Base-by-base conservation (phyloP, 2,113 vertebrate species). In the Heteronetta atricapilla region DNA sequence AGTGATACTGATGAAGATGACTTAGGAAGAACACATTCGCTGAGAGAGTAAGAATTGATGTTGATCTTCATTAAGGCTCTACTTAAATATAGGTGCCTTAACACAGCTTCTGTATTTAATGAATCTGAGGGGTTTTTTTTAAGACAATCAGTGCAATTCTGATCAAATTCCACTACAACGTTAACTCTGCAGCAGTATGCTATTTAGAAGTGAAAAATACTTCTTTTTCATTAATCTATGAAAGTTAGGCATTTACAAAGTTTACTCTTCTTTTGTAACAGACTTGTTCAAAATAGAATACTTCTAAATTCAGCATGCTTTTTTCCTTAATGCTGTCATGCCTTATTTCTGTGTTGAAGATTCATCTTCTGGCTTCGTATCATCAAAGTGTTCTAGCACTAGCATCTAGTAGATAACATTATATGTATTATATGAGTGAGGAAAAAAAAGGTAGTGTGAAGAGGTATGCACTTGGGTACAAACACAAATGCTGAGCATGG, bases 1-100 rank as follows among this genome's bases (percentile, higher is more conserved):
- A 99, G 99, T 6, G 99, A 99, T 88, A 99, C 98, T 0, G 99
- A 99, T 33, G 99, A 99, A 44, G 99, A 99, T 20, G 98, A 98
- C 48, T 48, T 96, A 3, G 88, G 98, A 1, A 98, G 96, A 82
- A 97, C 98, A 8, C 99, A 98, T 95, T 98, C 98, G 1, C 95
- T 98, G 70, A 97, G 98, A 89, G 98, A 99, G 99, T 99, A 95
- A 99, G 99, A 98, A 8, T 1, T 2, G 0, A 8, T 28, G 13
- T 20, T 44, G 38, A 0, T 2, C 55, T 55, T 10, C 19, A 4
- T 31, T 73, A 2, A 50, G 17, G 15, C 19, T 18, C 18, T 26
- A 1, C 8, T 46, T 15, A 6, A 42, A 12, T 13, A 1, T 11
- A 18, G 12, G 44, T 56, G 23, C 25, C 33, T 46, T 5, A n/a